Base-by-base conservation (phyloP, 2,888 invertebrate genomes). In the Corythucha ciliata region DNA sequence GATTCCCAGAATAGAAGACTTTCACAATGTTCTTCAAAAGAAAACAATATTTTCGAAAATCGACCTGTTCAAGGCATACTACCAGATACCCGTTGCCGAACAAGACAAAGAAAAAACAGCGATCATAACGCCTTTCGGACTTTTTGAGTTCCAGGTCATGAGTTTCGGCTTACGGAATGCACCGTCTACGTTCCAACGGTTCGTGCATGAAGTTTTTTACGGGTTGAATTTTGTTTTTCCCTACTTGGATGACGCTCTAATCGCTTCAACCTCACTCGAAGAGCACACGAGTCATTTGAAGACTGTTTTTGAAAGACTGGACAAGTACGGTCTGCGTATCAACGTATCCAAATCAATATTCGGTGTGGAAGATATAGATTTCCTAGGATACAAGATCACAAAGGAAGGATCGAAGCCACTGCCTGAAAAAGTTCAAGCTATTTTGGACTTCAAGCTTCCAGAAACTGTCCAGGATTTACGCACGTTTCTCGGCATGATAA, bases 401-500 rank as follows among this genome's bases (percentile, higher is more conserved):
- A 10, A 16, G 2, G 40, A 32, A 0, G 59, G 58, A 10, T 48
- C 48, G 3, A 25, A 21, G n/a, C 57, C 59, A 1, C 22, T 50
- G 0, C 24, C 47, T 2, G 53, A 57, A 5, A 52, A 48, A 16
- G 49, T 58, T 0, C 12, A 57, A 40, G 53, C 57, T 1, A 57
- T 59, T 18, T 29, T 27, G 10, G 37, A 42, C 3, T 55, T 32
- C 29, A 42, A 49, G 29, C 27, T 42, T 27, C 57, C 58, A 2
- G 22, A 50, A n/a, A 55, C 50, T 12, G 36, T 59, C 12, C 16
- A 25, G 2, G 45, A 56, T n/a, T 34, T 58, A 2, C 53, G 62
- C 3, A 52, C 58, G 4, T 66, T 65, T 55, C 39, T 68, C 1
- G 66, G 65, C 1, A 65, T 66, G 62, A n/a, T 66, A 0, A 68